These are phyloP conservation scores for Marisa cornuarietis DNA, from an alignment of 1,140 invertebrate genomes.

Conservation along the genomic window DNA sequence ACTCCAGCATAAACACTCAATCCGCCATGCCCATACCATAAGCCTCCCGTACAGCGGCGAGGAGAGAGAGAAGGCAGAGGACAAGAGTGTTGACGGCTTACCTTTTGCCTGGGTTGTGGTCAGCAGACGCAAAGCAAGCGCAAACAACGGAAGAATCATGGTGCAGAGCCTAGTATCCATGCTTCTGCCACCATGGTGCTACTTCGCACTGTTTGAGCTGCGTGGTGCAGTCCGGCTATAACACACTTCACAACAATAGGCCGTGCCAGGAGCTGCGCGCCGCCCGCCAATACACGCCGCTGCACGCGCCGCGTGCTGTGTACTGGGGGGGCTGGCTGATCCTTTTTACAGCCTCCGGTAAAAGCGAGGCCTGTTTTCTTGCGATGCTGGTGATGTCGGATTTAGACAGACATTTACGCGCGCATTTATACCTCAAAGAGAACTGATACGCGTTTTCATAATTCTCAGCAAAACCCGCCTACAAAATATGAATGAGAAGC, in stretches of 20 bases:
- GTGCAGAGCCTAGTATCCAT: constrained; percentile 18
- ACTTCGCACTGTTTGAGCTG: not conserved
- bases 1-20: constrained; percentile 21
- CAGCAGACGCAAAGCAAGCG: constrained; percentile 1
- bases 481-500: too few relatives aligned
- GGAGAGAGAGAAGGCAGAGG: not conserved
- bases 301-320: constrained; percentile 21
- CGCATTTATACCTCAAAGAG: too few relatives aligned
- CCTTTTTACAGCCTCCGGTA: constrained; percentile 7
- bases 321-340: not conserved
- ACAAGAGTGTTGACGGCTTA: not conserved
- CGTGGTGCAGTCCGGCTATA: constrained; percentile 7
- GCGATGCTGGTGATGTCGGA: too few relatives aligned
- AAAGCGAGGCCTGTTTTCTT: not conserved
- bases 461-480: too few relatives aligned
- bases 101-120: constrained; percentile 12
- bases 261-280: constrained; percentile 20
- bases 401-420: too few relatives aligned
- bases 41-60: not conserved
- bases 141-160: constrained; percentile 8
- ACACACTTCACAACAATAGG: constrained; percentile 28
- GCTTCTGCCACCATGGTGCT: constrained; percentile 18
- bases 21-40: constrained; percentile 16
- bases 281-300: constrained; percentile 12
- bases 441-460: too few relatives aligned